These are phyloP conservation scores for Graphium colonna DNA, from an alignment of 2,888 invertebrate species.

Conservation along the genomic window DNA sequence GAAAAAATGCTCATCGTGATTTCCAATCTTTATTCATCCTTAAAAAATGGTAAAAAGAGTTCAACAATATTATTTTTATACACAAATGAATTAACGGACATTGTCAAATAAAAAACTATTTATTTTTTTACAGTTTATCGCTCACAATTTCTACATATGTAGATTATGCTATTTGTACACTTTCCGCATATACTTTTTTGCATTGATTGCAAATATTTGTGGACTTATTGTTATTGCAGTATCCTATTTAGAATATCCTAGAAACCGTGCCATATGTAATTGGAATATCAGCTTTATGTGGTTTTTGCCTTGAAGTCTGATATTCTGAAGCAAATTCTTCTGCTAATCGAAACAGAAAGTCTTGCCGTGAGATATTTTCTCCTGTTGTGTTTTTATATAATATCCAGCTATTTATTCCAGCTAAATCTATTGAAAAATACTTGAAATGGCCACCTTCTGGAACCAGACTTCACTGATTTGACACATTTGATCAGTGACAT, in stretches of 20 bases:
- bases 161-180: neutral
- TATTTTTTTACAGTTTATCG: neutral
- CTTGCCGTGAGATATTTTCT: too few relatives aligned
- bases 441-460: neutral
- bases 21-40: constrained; percentile 3
- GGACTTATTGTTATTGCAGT: too few relatives aligned
- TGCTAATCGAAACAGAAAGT: neutral
- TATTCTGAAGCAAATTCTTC: too few relatives aligned
- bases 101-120: constrained; percentile 1
- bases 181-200: neutral
- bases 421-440: neutral
- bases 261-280: neutral
- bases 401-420: neutral
- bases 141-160: neutral
- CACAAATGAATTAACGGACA: constrained; percentile 1
- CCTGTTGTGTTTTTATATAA: too few relatives aligned
- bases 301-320: too few relatives aligned
- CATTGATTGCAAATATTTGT: neutral
- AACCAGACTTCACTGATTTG: neutral
- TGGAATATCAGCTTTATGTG: neutral
- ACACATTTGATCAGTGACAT: neutral
- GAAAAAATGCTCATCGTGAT: constrained; percentile 4
- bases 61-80: neutral
- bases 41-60: constrained; percentile 4
- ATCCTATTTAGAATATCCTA: too few relatives aligned